Evolutionary conservation across 2,888 invertebrate species (phyloP), one percentile per base, ranked within the genome.

Genomic region (Ptilodon capucinus): DNA sequence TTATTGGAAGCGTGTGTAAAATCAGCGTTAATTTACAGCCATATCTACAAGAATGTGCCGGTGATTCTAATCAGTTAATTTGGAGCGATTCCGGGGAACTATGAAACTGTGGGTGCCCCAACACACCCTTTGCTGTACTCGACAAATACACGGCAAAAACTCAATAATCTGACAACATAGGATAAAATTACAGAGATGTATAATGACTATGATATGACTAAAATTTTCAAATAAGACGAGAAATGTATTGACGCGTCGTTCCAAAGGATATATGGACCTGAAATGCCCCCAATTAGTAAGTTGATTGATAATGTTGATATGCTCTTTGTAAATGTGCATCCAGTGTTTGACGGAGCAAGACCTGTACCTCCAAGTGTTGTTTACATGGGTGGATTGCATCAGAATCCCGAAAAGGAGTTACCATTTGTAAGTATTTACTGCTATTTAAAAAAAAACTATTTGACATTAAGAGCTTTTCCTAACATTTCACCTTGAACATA

Each of bases 31-130:
- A 48, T 47, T 1, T 62, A 62, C 13, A 63, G 67, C 0, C 41
- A 76, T 35, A 34, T 71, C 8, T 68, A 44, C 8, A 54, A 64
- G 38, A 62, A 30, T n/a, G 45, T 54, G 0, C 81, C 81, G 0
- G 64, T 71, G 0, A 80, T 81, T 21, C 58, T 59, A 42, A 48
- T 81, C 0, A 77, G 76, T 54, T 81, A 80, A 0, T 55, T 76
- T 1, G 69, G 71, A 9, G 57, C 57, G 1, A 14, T 54, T 0
- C 13, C 51, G 19, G 57, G 60, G 9, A 64, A 67, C 19, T 64
- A 58, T 41, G 55, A 58, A 18, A 32, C 42, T 2, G 42, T 76
- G 1, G 81, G 81, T 7, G 68, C 70, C n/a, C 63, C 74, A 3
- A 38, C 28, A 0, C 75, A 81, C 51, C 75, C 75, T 0, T 13